Percentiles rank a stretch among this genome's conserved stretches.
phyloP scores from a whole-genome alignment of 2,113 vertebrate species.

The Zosterops lateralis region DNA sequence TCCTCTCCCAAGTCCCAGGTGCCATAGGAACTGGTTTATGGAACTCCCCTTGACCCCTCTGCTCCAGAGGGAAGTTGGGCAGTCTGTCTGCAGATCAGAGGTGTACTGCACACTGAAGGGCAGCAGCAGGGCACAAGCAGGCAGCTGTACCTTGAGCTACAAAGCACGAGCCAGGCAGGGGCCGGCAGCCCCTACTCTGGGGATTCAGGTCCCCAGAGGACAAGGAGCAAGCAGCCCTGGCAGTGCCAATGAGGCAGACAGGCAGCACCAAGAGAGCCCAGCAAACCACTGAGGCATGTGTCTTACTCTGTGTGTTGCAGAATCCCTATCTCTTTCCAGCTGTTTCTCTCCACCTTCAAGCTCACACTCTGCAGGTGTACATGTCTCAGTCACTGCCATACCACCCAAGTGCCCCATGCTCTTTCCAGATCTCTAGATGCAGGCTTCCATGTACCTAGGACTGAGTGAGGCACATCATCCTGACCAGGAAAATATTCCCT shows the following conservation, averaged over 20 bases:
- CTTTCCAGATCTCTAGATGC: rapidly evolving
- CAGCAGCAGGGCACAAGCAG: background rate
- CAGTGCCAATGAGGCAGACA: too few relatives aligned
- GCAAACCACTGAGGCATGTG: background rate
- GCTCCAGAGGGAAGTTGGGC: background rate
- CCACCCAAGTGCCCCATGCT: rapidly evolving
- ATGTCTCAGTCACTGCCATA: rapidly evolving
- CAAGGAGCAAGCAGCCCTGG: background rate
- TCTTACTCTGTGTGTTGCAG: background rate
- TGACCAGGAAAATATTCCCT: background rate
- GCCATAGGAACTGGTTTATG: background rate
- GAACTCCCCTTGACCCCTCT: rapidly evolving
- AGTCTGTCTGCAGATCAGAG: too few relatives aligned
- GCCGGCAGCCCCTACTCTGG: background rate
- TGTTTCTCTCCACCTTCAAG: background rate
- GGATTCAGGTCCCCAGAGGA: background rate
- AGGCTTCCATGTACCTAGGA: background rate
- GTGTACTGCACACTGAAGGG: rapidly evolving
- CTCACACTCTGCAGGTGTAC: background rate
- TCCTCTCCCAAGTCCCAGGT: background rate
- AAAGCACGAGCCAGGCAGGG: rapidly evolving
- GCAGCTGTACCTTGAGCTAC: background rate
- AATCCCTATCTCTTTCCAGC: background rate
- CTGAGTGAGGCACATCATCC: background rate
- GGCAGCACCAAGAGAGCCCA: background rate